Conservation (phyloP, 2,888 invertebrate genomes). For the Cephus sareptanus region DNA sequence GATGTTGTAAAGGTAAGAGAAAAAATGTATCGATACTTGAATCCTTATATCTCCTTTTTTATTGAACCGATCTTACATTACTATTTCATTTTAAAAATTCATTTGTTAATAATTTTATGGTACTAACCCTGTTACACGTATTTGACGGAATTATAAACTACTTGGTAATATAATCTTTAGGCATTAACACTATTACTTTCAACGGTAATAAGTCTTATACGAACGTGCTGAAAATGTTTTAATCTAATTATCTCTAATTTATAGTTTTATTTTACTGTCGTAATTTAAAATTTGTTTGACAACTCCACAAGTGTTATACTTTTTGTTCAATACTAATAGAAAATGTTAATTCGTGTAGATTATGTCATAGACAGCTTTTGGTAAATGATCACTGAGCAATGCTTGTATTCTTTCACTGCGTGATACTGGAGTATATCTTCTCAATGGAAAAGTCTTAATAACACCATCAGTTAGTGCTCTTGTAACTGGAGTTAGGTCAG, state of each 20-base stretch:
- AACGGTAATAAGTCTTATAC: not conserved
- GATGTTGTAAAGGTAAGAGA: not conserved
- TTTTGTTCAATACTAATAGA: not conserved
- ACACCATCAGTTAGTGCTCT: slow-evolving; percentile 82
- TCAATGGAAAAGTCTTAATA: slow-evolving; percentile 83
- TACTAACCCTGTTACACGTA: not conserved
- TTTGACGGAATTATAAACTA: not conserved
- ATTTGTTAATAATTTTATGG: not conserved
- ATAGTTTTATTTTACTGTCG: not conserved
- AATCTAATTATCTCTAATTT: not conserved
- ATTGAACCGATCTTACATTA: not conserved
- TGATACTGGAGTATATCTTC: slow-evolving; percentile 86
- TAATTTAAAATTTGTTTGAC: not conserved
- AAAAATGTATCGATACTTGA: not conserved
- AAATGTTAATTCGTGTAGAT: slow-evolving; percentile 68
- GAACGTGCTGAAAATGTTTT: not conserved
- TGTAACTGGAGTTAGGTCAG: slow-evolving; percentile 81
- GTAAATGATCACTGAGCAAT: slow-evolving; percentile 83
- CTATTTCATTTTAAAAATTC: not conserved
- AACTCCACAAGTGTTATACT: not conserved
- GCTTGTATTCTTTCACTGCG: slow-evolving; percentile 83
- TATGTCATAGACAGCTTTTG: slow-evolving; percentile 83
- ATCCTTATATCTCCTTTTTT: not conserved
- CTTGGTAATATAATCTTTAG: not conserved
- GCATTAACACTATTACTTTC: not conserved